Evolutionary conservation across 1,140 invertebrate genomes (phyloP), one percentile per base, ranked within the genome.

Genomic region (Meteorus sp.): DNA sequence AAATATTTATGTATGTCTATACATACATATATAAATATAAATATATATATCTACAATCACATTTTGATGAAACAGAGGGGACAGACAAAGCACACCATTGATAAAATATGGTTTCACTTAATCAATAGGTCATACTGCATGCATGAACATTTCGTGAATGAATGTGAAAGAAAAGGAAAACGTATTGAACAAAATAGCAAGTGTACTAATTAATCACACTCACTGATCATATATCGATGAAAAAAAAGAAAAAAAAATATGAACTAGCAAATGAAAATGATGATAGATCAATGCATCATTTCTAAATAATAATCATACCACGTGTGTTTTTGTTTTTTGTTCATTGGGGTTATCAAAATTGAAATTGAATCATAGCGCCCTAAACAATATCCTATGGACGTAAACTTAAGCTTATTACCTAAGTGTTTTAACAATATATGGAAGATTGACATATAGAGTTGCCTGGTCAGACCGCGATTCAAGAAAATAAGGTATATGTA

Each of bases 371-470:
- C 22, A n/a, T 41, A 41, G 37, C 37, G 53, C 53, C 41, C 53
- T 55, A 47, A 29, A 27, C 43, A 47, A 19, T 56, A 50, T 50
- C 23, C 54, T 56, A 44, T 45, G 54, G 43, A 47, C 29, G 44
- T 57, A 50, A 8, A 27, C 3, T 48, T 54, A 50, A 50, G 50
- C 33, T 22, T 57, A 48, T 13, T 44, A 37, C 23, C 29, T 61
- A 61, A 61, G 54, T 61, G 53, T 61, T 56, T 56, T 57, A 57
- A 47, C 19, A 25, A 44, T 35, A 39, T 52, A 53, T 51, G 41
- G 51, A 58, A 35, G 13, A 29, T 11, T 48, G 44, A 48, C 8
- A 39, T 7, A 31, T 48, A 57, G 27, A 41, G 44, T 57, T 57
- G 55, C 55, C 55, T 45, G 44, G 55, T 47, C 43, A 47, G 31